A percentile compares a stretch with the other conserved stretches of the same genome.
Evolutionary conservation across 2,888 invertebrate species (phyloP).

Genomic region (Priocnemis perturbator): DNA sequence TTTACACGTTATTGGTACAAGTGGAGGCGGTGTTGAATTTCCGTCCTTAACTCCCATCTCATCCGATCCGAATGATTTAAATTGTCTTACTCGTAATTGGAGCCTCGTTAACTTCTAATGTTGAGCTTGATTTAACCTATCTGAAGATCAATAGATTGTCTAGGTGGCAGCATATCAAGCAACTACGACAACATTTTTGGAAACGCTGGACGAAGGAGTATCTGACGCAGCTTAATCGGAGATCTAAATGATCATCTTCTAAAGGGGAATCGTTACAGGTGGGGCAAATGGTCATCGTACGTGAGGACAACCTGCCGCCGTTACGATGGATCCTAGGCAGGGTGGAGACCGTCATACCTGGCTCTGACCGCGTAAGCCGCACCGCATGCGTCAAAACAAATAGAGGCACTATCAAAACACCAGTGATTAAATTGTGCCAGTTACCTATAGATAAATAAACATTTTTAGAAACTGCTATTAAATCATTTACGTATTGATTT

Average conservation of each 20-base stretch:
- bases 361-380: neutral
- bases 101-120: neutral
- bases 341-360: neutral
- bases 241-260: no score
- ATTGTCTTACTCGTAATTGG: neutral
- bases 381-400: neutral
- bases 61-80: neutral
- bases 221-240: neutral
- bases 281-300: neutral
- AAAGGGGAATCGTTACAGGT: no score
- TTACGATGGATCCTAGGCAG: neutral
- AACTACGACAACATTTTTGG: neutral
- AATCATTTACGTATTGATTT: no score
- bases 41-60: neutral
- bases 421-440: no score
- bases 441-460: no score
- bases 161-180: neutral
- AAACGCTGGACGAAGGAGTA: neutral
- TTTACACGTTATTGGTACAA: no score
- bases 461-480: no score
- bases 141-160: neutral
- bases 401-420: neutral
- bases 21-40: neutral
- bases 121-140: neutral
- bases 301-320: neutral